Conservation (phyloP, 2,113 vertebrate species). For the Pangasianodon gigas region DNA sequence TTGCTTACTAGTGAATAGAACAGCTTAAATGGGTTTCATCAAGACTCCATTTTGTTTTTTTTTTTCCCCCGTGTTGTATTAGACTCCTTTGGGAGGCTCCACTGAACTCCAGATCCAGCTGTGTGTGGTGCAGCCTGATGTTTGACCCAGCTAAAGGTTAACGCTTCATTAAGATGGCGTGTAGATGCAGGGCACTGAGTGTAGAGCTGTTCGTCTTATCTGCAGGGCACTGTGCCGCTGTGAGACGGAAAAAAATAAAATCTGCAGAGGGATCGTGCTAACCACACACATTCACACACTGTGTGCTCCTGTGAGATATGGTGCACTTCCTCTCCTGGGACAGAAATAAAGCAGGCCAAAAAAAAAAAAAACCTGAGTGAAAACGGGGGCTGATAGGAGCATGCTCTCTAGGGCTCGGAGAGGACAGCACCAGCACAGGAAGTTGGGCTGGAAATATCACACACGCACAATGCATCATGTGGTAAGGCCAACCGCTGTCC, state of each 20-base stretch:
- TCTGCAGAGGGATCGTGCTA: not conserved
- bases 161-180: constrained; percentile 34
- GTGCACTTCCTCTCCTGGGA: constrained; percentile 16
- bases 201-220: constrained; percentile 13
- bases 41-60: not conserved
- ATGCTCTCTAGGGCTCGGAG: not conserved
- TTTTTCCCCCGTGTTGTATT: not conserved
- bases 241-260: not conserved
- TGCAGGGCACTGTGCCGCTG: constrained; percentile 10
- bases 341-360: constrained; percentile 4
- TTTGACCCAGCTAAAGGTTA: constrained; percentile 38
- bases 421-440: not conserved
- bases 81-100: not conserved
- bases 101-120: not conserved
- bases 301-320: constrained; percentile 18
- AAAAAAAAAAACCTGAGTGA: not conserved
- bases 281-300: not conserved
- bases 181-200: constrained; percentile 27
- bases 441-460: constrained; percentile 29
- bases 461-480: constrained; percentile 12
- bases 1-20: not conserved
- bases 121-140: constrained; percentile 42
- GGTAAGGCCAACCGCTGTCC: not conserved
- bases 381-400: constrained; percentile 6
- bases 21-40: not conserved